Percentiles rank a stretch among this genome's conserved stretches.
These are phyloP conservation scores for Tor tambroides DNA, from an alignment of 2,113 vertebrate genomes.

Conservation along the genomic window DNA sequence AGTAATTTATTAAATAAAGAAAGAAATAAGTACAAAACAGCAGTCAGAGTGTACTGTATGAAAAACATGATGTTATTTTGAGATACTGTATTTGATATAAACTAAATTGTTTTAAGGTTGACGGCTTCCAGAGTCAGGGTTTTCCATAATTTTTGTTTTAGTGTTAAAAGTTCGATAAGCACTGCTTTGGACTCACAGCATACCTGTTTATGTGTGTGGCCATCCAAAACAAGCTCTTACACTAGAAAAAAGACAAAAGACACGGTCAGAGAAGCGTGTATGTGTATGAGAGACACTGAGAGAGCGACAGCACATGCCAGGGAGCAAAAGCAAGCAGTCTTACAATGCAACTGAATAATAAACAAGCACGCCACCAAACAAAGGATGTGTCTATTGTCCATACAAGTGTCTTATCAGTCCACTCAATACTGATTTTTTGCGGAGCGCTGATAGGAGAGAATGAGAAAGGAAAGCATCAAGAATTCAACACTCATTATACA, in stretches of 20 bases:
- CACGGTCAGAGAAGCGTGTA: background rate
- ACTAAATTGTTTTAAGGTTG: background rate
- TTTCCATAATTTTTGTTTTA: background rate
- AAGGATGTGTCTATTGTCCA: constrained; percentile 44
- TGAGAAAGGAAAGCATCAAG: constrained; percentile 49
- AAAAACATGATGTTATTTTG: background rate
- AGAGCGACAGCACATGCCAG: constrained; percentile 14
- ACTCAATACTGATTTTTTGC: constrained; percentile 41
- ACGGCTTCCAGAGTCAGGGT: background rate
- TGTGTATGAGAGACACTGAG: background rate
- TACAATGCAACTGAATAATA: constrained; percentile 3
- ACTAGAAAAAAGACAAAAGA: constrained; percentile 9
- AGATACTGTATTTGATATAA: background rate
- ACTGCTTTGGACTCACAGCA: background rate
- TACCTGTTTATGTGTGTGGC: background rate
- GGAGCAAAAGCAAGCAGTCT: constrained; percentile 8
- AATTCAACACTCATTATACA: constrained; percentile 54
- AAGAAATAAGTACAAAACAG: background rate
- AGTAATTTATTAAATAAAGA: background rate
- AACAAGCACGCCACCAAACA: constrained; percentile 24
- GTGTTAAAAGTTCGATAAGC: background rate
- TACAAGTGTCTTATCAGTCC: constrained; percentile 23
- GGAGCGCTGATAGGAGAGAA: constrained; percentile 33
- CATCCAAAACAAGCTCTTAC: constrained; percentile 5
- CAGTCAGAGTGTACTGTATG: background rate